These are phyloP conservation scores for Archocentrus centrarchus DNA, from an alignment of 2,113 vertebrate genomes.

Conservation along the genomic window DNA sequence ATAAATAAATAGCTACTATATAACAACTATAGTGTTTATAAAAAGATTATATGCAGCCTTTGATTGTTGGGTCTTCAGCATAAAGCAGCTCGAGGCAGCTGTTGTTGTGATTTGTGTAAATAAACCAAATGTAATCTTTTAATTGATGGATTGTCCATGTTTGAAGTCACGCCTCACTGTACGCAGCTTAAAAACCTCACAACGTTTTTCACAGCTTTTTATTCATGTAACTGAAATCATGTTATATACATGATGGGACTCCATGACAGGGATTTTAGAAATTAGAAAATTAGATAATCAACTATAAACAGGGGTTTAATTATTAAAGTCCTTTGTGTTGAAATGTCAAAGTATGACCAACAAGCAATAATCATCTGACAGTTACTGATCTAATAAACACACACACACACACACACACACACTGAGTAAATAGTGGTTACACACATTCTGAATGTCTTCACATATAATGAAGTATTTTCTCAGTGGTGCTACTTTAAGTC, in stretches of 20 bases:
- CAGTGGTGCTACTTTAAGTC: neutral
- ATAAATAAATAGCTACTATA: too few relatives aligned
- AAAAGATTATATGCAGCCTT: too few relatives aligned
- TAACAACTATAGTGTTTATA: too few relatives aligned
- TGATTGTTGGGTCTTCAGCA: too few relatives aligned
- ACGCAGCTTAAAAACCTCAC: neutral
- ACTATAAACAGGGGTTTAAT: neutral
- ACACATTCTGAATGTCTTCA: neutral
- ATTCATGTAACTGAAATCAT: neutral
- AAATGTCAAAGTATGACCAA: neutral
- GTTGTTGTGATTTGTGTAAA: too few relatives aligned
- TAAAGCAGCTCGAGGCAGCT: too few relatives aligned
- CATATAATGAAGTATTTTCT: neutral
- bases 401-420: neutral
- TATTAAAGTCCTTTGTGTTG: neutral
- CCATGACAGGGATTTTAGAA: neutral
- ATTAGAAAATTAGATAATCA: neutral
- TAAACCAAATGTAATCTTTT: neutral
- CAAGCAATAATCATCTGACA: neutral
- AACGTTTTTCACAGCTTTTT: neutral
- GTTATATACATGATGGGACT: too few relatives aligned
- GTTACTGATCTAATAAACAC: neutral
- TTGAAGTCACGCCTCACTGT: neutral
- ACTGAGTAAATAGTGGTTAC: neutral
- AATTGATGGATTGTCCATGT: neutral